A percentile compares a stretch with the other conserved stretches of the same genome.
Conservation (phyloP, 2,888 invertebrate species). For the Leistus spinibarbis region DNA sequence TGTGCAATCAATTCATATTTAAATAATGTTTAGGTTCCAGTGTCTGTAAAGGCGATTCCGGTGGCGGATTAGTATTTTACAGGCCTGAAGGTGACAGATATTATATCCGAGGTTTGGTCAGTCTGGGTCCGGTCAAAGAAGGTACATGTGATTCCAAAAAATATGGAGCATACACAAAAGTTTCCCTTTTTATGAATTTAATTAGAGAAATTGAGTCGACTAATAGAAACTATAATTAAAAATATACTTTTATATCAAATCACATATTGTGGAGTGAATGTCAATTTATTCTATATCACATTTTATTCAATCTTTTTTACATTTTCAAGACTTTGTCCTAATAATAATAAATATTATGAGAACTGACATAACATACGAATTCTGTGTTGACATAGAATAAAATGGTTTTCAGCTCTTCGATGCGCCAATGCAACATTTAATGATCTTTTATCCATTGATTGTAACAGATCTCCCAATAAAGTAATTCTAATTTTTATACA, state of each 20-base stretch:
- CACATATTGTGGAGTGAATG: not conserved
- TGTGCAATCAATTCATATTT: not conserved
- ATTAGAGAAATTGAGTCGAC: not conserved
- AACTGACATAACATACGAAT: no score
- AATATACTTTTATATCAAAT: not conserved
- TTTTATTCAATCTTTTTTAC: not conserved
- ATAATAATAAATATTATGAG: no score
- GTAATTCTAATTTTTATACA: not conserved
- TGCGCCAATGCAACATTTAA: not conserved
- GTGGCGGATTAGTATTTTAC: conserved; percentile 56
- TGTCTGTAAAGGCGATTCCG: conserved; percentile 58
- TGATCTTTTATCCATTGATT: not conserved
- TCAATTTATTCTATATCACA: not conserved
- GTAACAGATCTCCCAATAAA: not conserved
- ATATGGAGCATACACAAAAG: conserved; percentile 8
- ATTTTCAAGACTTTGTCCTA: no score
- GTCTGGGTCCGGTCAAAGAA: conserved; percentile 52
- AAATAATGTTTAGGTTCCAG: conserved; percentile 51
- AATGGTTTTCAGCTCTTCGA: not conserved
- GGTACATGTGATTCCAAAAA: conserved; percentile 37
- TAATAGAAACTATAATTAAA: not conserved
- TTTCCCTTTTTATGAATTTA: not conserved
- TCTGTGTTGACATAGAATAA: not conserved
- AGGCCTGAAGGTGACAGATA: conserved; percentile 48
- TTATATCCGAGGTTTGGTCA: conserved; percentile 57